Base-by-base conservation (phyloP, 2,888 invertebrate genomes). In the Itoplectis maculator region DNA sequence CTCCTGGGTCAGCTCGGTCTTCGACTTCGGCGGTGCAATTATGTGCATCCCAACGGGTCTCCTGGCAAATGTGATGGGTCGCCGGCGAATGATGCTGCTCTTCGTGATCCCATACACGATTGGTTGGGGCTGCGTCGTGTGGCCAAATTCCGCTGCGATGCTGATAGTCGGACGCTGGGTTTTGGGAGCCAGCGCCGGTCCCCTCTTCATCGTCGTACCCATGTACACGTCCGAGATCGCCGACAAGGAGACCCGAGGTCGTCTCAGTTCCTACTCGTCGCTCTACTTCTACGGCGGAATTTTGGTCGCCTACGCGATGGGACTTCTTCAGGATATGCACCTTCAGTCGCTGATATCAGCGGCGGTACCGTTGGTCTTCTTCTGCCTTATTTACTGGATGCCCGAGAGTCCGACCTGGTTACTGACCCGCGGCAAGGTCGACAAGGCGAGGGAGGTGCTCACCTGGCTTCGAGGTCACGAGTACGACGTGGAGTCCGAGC, bases 281-380 rank as follows among this genome's bases (percentile, higher is more conserved):
- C 93, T 98, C 42, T 96, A 97, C 95, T 94, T 98, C 76, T 97
- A 97, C 0, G 92, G 96, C n/a, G 98, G 98, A 86, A 97, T 98
- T 78, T 94, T 98, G 0, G 94, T 96, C 83, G 94, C 96, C 0
- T 98, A 98, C 90, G 92, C 94, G 0, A 92, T 97, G 3, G 98
- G 97, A 0, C 93, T 94, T 40, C 42, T 42, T 0, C 91, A 94
- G 0, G 92, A 93, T 2, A 95, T 95, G 88, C 94, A 94, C 73
- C 90, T 93, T 8, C 94, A 97, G 85, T 96, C 96, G 2, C 93
- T 96, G 1, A 92, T 96, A n/a, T 96, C 96, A 81, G 95, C 95
- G 0, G 29, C 95, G 0, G 93, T 96, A 5, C 96, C 98, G n/a
- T n/a, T n/a, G n/a, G n/a, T n/a, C n/a, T n/a, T n/a, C 86, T 95